phyloP scores from a whole-genome alignment of 2,888 invertebrate genomes.

The Luperina nickerlii region DNA sequence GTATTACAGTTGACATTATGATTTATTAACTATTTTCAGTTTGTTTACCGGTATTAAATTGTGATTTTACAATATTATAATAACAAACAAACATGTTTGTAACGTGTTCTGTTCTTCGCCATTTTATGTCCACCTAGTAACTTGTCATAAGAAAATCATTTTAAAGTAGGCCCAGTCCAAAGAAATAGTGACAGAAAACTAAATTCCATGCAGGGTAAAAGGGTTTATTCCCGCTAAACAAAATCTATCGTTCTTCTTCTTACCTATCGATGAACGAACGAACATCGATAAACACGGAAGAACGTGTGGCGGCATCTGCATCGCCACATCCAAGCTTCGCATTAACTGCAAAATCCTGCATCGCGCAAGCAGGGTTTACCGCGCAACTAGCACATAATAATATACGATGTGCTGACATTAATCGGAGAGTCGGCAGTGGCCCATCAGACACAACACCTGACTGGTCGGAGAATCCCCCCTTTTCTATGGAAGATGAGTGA shows the following conservation, averaged over 20 bases:
- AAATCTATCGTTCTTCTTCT: background rate
- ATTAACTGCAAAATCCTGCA: background rate
- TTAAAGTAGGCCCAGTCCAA: background rate
- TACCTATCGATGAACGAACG: background rate
- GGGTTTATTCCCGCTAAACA: background rate
- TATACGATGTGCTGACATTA: background rate
- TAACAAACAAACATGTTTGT: background rate
- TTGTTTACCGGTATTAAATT: background rate
- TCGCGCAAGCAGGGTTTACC: background rate
- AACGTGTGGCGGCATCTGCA: background rate
- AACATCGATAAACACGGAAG: background rate
- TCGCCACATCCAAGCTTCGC: background rate
- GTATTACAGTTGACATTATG: conserved; percentile 32
- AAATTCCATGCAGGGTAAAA: background rate
- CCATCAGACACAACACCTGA: background rate
- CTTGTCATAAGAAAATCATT: background rate
- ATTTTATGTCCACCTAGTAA: background rate
- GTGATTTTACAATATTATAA: background rate
- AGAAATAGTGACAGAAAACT: background rate
- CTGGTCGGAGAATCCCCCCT: background rate
- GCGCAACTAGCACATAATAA: background rate
- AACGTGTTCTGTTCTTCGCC: background rate
- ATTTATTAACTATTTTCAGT: conserved; percentile 36
- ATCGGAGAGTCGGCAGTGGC: background rate
- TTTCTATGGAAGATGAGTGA: background rate